Percentiles rank a stretch among this genome's conserved stretches.
Evolutionary conservation across 2,888 invertebrate species (phyloP).

Genomic region (Cheilosia impressa): DNA sequence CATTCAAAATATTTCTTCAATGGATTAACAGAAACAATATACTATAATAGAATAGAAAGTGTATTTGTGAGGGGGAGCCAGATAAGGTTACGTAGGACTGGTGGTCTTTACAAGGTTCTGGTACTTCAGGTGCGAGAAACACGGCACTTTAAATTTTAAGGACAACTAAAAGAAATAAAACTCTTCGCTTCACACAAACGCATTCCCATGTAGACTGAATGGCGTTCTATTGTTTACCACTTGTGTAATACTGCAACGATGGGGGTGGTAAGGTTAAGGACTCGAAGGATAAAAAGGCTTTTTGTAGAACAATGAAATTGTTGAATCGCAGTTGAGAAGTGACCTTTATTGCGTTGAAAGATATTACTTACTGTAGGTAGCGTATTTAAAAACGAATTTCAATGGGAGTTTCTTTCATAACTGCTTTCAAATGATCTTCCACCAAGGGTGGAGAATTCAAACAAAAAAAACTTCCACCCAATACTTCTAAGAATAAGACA

Average conservation of each 20-base stretch:
- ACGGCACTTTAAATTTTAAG: slow-evolving; percentile 18
- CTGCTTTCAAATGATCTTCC: no score
- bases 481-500: no score
- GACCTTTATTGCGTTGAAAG: no score
- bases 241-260: background rate
- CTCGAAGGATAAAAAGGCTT: background rate
- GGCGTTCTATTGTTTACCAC: slow-evolving; percentile 5
- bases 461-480: no score
- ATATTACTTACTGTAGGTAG: no score
- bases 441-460: no score
- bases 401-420: no score
- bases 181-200: background rate
- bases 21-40: background rate
- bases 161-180: background rate
- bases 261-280: slow-evolving; percentile 11
- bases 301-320: slow-evolving; percentile 1
- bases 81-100: background rate
- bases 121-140: slow-evolving; percentile 27
- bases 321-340: background rate
- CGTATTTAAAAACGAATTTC: no score
- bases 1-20: slow-evolving; percentile 1
- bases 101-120: slow-evolving; percentile 28
- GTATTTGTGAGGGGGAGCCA: no score
- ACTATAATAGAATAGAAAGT: no score
- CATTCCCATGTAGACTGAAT: background rate